A percentile compares a stretch with the other conserved stretches of the same genome.
Evolutionary conservation across 1,140 invertebrate species (phyloP).

Genomic region (Dysdera silvatica): DNA sequence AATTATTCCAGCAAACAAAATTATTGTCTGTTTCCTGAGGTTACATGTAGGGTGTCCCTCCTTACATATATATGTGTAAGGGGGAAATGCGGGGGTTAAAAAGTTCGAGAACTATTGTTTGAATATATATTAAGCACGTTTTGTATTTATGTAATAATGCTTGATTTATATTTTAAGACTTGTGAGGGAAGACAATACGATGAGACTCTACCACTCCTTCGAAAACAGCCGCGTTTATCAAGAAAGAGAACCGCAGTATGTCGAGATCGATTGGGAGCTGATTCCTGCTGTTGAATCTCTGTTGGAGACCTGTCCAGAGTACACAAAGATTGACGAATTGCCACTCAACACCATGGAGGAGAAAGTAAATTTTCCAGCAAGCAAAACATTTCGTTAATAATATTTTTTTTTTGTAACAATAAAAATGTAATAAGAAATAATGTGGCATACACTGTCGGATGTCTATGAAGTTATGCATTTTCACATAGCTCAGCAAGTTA

Average conservation of each 20-base stretch:
- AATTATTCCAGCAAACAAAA: too few relatives aligned
- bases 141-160: too few relatives aligned
- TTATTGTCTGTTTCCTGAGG: too few relatives aligned
- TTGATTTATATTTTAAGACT: slow-evolving; percentile 48
- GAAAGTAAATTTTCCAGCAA: slow-evolving; percentile 49
- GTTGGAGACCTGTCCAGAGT: slow-evolving; percentile 66
- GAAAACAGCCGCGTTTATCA: slow-evolving; percentile 79
- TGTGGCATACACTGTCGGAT: background rate
- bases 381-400: slow-evolving; percentile 18
- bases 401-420: background rate
- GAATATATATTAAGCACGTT: too few relatives aligned
- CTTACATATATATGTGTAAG: too few relatives aligned
- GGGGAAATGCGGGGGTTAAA: too few relatives aligned
- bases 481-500: background rate
- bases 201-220: slow-evolving; percentile 65
- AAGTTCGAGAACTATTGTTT: too few relatives aligned
- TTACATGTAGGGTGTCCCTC: too few relatives aligned
- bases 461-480: background rate
- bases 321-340: slow-evolving; percentile 60
- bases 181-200: slow-evolving; percentile 54
- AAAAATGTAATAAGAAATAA: background rate
- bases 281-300: slow-evolving; percentile 61
- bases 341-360: slow-evolving; percentile 55
- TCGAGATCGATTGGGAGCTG: slow-evolving; percentile 60
- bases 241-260: slow-evolving; percentile 64